These are phyloP conservation scores for Poeciliopsis turneri DNA, from an alignment of 2,797 vertebrate species.

Conservation along the genomic window DNA sequence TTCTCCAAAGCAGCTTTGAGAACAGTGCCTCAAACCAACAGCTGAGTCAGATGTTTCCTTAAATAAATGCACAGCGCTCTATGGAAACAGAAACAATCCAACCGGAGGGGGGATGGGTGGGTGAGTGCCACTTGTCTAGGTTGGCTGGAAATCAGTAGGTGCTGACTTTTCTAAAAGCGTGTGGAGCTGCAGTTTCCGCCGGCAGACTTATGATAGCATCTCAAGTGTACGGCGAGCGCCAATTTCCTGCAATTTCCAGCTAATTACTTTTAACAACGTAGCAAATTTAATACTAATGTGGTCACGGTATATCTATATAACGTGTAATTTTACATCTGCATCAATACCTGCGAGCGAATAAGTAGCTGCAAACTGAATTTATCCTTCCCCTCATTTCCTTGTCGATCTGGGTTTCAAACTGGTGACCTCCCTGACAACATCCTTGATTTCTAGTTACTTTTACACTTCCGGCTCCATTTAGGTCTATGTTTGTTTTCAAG, in stretches of 20 bases:
- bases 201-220: conserved; percentile 39
- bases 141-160: conserved; percentile 31
- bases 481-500: conserved; percentile 73
- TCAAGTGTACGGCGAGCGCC: neutral
- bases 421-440: conserved; percentile 56
- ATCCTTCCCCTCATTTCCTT: conserved; percentile 25
- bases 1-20: conserved; percentile 44
- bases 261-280: conserved; percentile 31
- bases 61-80: conserved; percentile 56
- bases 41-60: conserved; percentile 67
- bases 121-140: conserved; percentile 15
- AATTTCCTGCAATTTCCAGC: conserved; percentile 29
- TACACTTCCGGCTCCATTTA: conserved; percentile 75
- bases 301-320: neutral
- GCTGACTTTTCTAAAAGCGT: conserved; percentile 14
- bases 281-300: conserved; percentile 9
- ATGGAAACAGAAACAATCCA: conserved; percentile 52
- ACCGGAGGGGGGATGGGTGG: conserved; percentile 26
- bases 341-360: neutral
- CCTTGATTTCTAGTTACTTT: conserved; percentile 68
- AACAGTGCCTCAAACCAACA: conserved; percentile 37
- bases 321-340: neutral
- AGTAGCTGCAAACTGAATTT: neutral
- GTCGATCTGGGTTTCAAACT: conserved; percentile 34
- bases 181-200: conserved; percentile 19